Conservation (phyloP, 1,140 invertebrate species). For the Cyphomyrmex costatus region DNA sequence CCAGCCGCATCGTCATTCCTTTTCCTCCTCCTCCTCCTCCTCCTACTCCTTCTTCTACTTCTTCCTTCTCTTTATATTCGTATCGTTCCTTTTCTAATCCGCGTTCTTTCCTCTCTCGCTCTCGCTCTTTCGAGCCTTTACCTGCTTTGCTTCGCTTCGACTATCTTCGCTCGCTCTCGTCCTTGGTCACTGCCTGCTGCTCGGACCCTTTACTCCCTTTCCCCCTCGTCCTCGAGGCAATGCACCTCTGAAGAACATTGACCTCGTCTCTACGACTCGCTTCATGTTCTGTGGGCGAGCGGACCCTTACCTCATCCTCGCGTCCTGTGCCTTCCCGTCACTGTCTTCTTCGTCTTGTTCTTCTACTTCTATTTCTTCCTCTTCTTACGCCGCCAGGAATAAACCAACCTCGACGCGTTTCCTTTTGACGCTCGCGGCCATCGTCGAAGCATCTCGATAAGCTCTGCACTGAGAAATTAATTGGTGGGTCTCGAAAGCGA, state of each 20-base stretch:
- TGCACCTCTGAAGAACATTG: slow-evolving; percentile 83
- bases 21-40: slow-evolving; percentile 54
- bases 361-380: slow-evolving; percentile 74
- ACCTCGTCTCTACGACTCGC: slow-evolving; percentile 76
- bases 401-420: slow-evolving; percentile 74
- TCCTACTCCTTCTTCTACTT: slow-evolving; percentile 57
- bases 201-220: slow-evolving; percentile 47
- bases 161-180: slow-evolving; percentile 64
- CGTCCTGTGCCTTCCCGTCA: slow-evolving; percentile 58
- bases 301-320: slow-evolving; percentile 49
- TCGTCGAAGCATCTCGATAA: slow-evolving; percentile 83
- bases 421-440: slow-evolving; percentile 77
- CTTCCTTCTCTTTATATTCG: slow-evolving; percentile 57
- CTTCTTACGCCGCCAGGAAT: slow-evolving; percentile 76
- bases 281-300: slow-evolving; percentile 64
- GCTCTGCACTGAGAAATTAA: slow-evolving; percentile 81
- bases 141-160: slow-evolving; percentile 67
- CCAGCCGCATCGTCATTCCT: slow-evolving; percentile 66
- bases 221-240: slow-evolving; percentile 79
- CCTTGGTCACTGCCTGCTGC: slow-evolving; percentile 57
- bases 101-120: slow-evolving; percentile 49
- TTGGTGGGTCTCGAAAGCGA: slow-evolving; percentile 78
- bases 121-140: slow-evolving; percentile 66
- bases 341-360: slow-evolving; percentile 70
- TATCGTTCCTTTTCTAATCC: slow-evolving; percentile 47